Conservation (phyloP, 2,888 invertebrate genomes). For the Lasius fuliginosus region DNA sequence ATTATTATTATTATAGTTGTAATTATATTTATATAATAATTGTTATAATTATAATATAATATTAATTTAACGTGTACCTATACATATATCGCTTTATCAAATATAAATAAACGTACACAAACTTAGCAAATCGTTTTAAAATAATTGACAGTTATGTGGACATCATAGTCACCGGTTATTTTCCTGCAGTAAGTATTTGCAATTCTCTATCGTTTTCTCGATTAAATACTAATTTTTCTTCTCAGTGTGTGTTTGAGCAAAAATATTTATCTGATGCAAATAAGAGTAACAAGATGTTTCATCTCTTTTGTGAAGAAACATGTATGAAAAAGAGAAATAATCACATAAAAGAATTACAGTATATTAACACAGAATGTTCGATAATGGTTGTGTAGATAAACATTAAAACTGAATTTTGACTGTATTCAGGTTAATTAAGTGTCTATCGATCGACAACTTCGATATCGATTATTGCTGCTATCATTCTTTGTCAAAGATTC, state of each 20-base stretch:
- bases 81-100: not conserved
- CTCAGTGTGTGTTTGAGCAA: not conserved
- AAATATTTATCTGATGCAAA: not conserved
- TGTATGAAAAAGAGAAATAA: not conserved
- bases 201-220: not conserved
- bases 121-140: not conserved
- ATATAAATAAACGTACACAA: not conserved
- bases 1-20: too few relatives aligned
- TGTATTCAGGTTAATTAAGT: not conserved
- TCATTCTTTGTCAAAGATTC: not conserved
- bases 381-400: not conserved
- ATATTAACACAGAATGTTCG: not conserved
- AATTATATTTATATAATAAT: too few relatives aligned
- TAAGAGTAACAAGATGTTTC: not conserved
- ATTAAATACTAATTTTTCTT: not conserved
- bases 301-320: not conserved
- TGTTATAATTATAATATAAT: too few relatives aligned
- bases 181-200: not conserved
- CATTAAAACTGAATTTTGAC: not conserved
- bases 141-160: not conserved
- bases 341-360: not conserved
- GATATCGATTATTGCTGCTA: not conserved
- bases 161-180: not conserved
- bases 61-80: not conserved
- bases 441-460: not conserved